Conservation (phyloP, 2,113 vertebrate genomes). For the Romanogobio albipinnatus region DNA sequence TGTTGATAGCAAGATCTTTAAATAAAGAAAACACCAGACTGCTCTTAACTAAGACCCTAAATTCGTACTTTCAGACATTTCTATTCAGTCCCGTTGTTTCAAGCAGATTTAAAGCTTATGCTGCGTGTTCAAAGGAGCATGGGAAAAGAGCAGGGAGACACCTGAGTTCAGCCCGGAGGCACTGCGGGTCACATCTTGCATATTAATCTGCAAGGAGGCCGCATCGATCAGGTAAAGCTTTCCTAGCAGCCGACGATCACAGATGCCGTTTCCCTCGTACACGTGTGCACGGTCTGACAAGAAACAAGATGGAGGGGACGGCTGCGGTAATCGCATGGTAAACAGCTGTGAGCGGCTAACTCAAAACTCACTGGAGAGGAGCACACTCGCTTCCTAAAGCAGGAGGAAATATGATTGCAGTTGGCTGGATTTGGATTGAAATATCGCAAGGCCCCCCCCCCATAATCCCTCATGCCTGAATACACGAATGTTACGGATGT, state of each 20-base stretch:
- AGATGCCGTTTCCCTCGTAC: constrained; percentile 46
- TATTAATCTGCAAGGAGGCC: constrained; percentile 38
- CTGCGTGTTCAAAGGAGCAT: constrained; percentile 28
- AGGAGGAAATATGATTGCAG: background rate
- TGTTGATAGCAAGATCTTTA: background rate
- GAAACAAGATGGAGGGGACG: constrained; percentile 22
- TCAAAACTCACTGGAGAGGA: constrained; percentile 40
- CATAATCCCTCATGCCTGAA: constrained; percentile 31
- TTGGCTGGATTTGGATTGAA: constrained; percentile 26
- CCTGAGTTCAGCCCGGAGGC: constrained; percentile 4
- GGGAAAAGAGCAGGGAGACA: constrained; percentile 15
- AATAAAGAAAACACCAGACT: background rate
- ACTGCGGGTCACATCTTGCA: constrained; percentile 11
- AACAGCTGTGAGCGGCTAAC: constrained; percentile 38
- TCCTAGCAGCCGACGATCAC: constrained; percentile 15
- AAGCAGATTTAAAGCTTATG: constrained; percentile 46
- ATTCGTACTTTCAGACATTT: constrained; percentile 18
- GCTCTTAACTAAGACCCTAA: background rate
- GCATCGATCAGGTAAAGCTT: constrained; percentile 49
- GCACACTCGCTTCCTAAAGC: background rate
- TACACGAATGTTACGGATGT: constrained; percentile 9
- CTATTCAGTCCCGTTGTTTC: constrained; percentile 23
- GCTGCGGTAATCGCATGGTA: constrained; percentile 30
- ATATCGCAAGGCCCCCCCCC: background rate
- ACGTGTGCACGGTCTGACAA: constrained; percentile 18